These are phyloP conservation scores for Drosophila mauritiana DNA, from an alignment of 1,140 invertebrate species.

Conservation along the genomic window DNA sequence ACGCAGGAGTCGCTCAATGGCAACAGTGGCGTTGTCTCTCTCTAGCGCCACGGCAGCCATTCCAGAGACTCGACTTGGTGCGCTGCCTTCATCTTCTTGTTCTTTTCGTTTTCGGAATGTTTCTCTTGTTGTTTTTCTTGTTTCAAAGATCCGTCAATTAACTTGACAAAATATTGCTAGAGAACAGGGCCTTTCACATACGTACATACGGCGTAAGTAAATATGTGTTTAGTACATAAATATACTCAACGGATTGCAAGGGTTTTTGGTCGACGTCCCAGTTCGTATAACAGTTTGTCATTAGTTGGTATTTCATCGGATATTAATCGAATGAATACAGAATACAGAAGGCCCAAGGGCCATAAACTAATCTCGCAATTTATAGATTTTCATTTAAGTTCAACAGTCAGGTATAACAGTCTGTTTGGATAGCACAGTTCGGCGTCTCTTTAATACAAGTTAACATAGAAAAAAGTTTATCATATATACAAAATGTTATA, in stretches of 20 bases:
- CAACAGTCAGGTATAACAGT: conserved; percentile 19
- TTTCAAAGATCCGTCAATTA: conserved; percentile 72
- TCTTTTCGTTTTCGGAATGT: conserved; percentile 38
- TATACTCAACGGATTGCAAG: conserved; percentile 66
- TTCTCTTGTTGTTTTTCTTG: conserved; percentile 46
- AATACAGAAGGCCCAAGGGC: too few relatives aligned
- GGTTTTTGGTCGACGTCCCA: conserved; percentile 35
- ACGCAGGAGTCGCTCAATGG: conserved; percentile 75
- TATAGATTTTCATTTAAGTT: neutral
- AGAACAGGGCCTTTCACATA: conserved; percentile 69
- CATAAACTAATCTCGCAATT: too few relatives aligned
- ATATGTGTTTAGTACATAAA: conserved; percentile 31
- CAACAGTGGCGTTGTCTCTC: conserved; percentile 57
- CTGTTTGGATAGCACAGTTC: conserved; percentile 25
- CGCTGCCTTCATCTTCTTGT: conserved; percentile 35
- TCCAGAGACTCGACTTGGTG: conserved; percentile 74
- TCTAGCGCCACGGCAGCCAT: conserved; percentile 66
- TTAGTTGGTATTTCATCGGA: neutral
- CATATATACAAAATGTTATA: conserved; percentile 64
- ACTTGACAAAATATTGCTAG: conserved; percentile 81
- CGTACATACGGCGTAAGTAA: conserved; percentile 41
- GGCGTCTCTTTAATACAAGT: conserved; percentile 37
- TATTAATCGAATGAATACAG: neutral
- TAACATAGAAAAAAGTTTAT: conserved; percentile 71
- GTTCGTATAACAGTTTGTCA: conserved; percentile 26